These are phyloP conservation scores for Drosophila austrosaltans DNA, from an alignment of 2,888 invertebrate genomes.

Conservation along the genomic window DNA sequence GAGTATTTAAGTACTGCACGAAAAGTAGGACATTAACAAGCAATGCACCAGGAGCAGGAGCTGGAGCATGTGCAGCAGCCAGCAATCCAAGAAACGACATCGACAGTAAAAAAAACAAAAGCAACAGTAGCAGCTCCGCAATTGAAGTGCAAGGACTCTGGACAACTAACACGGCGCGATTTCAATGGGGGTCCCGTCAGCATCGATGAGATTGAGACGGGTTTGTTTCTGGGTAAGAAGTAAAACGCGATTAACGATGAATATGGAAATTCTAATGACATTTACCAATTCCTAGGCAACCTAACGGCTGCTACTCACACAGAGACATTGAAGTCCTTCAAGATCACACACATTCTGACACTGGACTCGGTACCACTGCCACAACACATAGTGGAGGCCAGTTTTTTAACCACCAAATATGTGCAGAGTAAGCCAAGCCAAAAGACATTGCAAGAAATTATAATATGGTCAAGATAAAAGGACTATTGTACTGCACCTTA, in stretches of 20 bases:
- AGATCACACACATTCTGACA: slow-evolving; percentile 91
- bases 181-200: slow-evolving; percentile 84
- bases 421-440: slow-evolving; percentile 86
- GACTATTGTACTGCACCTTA: background rate
- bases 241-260: background rate
- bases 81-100: background rate
- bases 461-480: background rate
- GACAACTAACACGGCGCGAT: slow-evolving; percentile 79
- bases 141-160: slow-evolving; percentile 55
- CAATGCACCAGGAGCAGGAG: slow-evolving; percentile 5
- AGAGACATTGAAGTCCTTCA: slow-evolving; percentile 86
- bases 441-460: background rate
- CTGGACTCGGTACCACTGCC: slow-evolving; percentile 94
- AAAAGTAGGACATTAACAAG: background rate
- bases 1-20: too few species aligned
- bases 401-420: slow-evolving; percentile 88
- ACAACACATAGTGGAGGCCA: slow-evolving; percentile 87
- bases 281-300: slow-evolving; percentile 86
- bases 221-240: slow-evolving; percentile 80
- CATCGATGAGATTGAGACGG: slow-evolving; percentile 82
- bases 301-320: slow-evolving; percentile 91
- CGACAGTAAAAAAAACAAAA: slow-evolving; percentile 1
- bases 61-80: slow-evolving; percentile 2
- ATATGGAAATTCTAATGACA: background rate
- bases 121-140: slow-evolving; percentile 15